Base-by-base conservation (phyloP, 2,797 vertebrate species). In the Tachyglossus aculeatus region DNA sequence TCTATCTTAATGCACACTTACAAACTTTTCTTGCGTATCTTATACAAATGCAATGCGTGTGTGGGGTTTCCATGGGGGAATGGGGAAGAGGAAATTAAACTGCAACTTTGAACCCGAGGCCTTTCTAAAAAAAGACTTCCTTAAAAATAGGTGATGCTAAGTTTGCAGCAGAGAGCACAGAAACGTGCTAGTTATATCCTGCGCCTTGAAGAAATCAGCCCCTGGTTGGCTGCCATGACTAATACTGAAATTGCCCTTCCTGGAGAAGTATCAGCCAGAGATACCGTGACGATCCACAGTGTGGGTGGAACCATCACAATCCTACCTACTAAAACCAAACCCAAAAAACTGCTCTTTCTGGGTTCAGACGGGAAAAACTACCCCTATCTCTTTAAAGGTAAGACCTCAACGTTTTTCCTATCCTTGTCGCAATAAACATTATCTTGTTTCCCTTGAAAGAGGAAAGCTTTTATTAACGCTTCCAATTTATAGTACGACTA, bases 361-460 rank as follows among this genome's bases (percentile, higher is more conserved):
- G 98, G 97, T 45, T 99, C 98, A 4, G 97, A 99, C 77, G 98
- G 98, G 21, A 96, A 91, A 83, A 98, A 92, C 85, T 99, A 99
- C 80, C 97, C 97, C 0, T 99, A 99, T 52, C 94, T 99, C 4
- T 99, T 99, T 69, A 99, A 99, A 98, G 98, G 98, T 96, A 85
- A 57, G 75, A 24, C 27, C 39, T n/a, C 13, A n/a, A 53, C 6
- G 9, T 55, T 58, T 65, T 59, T 8, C 68, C 1, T 0, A 40
- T 19, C 4, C 48, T 2, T 14, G 4, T 40, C 47, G 62, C 57
- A 24, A 51, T 34, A 24, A 61, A 3, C n/a, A 5, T 44, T 58
- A 21, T 34, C 24, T 15, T n/a, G 21, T 21, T 7, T 9, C 47
- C 18, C 29, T 51, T 18, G 18, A 51, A 31, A 22, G 8, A 21